Conservation (phyloP, 2,888 invertebrate species). For the Exocentrus adspersus region DNA sequence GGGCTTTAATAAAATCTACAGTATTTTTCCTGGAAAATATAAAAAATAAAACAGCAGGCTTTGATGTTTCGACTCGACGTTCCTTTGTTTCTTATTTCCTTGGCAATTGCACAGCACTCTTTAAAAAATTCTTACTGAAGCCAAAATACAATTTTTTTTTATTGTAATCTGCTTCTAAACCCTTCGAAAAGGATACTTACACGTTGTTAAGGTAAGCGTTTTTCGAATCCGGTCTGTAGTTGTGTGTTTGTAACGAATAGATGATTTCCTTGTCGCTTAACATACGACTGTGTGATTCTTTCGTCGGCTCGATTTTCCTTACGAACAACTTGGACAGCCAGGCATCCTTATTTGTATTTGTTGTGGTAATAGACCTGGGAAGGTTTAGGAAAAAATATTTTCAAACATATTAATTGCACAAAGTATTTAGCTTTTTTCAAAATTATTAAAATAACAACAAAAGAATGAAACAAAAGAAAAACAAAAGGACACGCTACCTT, state of each 20-base stretch:
- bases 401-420: not conserved
- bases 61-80: too few relatives aligned
- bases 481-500: slow-evolving; percentile 49
- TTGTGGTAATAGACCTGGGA: slow-evolving; percentile 58
- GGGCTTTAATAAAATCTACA: slow-evolving; percentile 79
- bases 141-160: too few relatives aligned
- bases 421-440: not conserved
- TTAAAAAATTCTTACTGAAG: not conserved
- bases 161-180: too few relatives aligned
- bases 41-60: too few relatives aligned
- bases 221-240: slow-evolving; percentile 89
- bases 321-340: slow-evolving; percentile 92
- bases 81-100: not conserved
- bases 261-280: slow-evolving; percentile 96
- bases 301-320: slow-evolving; percentile 91
- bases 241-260: slow-evolving; percentile 95
- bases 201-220: slow-evolving; percentile 89
- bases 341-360: slow-evolving; percentile 70
- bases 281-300: slow-evolving; percentile 96
- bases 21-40: slow-evolving; percentile 74
- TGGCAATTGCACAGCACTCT: too few relatives aligned
- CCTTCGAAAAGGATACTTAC: slow-evolving; percentile 82
- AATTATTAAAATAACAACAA: slow-evolving; percentile 9
- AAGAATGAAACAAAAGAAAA: slow-evolving; percentile 13
- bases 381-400: not conserved